Conservation (phyloP, 2,113 vertebrate species). For the Hipposideros armiger region DNA sequence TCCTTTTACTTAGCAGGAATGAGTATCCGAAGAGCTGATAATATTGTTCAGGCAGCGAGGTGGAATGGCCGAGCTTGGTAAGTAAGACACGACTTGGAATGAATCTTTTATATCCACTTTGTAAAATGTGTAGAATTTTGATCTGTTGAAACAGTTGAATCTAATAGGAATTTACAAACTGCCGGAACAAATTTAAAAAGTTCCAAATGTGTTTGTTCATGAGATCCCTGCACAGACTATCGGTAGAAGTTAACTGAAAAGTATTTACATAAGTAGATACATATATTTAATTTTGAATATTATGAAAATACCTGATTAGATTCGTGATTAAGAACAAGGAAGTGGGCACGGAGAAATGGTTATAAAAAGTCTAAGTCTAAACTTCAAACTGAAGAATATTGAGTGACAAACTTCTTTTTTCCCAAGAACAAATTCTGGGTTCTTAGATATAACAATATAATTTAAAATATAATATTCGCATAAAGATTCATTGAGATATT, state of each 20-base stretch:
- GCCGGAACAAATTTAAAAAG: slow-evolving; percentile 71
- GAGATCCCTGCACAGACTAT: slow-evolving; percentile 77
- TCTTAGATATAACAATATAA: slow-evolving; percentile 61
- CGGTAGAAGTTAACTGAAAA: slow-evolving; percentile 72
- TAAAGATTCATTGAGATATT: slow-evolving; percentile 56
- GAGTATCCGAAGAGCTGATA: slow-evolving; percentile 90
- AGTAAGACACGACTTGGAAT: slow-evolving; percentile 85
- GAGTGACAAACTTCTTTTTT: slow-evolving; percentile 64
- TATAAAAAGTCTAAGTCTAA: slow-evolving; percentile 82
- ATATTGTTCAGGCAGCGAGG: slow-evolving; percentile 88
- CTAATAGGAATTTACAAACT: slow-evolving; percentile 71
- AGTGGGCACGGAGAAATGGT: slow-evolving; percentile 74
- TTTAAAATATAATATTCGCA: slow-evolving; percentile 71
- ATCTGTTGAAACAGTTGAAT: slow-evolving; percentile 63
- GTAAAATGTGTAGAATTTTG: slow-evolving; percentile 52
- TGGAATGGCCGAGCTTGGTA: slow-evolving; percentile 91
- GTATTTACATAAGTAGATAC: slow-evolving; percentile 78
- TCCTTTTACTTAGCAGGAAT: slow-evolving; percentile 91
- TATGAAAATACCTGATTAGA: slow-evolving; percentile 76
- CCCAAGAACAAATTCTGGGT: slow-evolving; percentile 53
- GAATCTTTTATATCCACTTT: slow-evolving; percentile 65
- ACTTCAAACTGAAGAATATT: slow-evolving; percentile 72
- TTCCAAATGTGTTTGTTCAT: slow-evolving; percentile 83
- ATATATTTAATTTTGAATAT: slow-evolving; percentile 82
- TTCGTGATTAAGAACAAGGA: slow-evolving; percentile 84